phyloP scores from a whole-genome alignment of 2,888 invertebrate genomes.

The Noctuana brunneofusca region DNA sequence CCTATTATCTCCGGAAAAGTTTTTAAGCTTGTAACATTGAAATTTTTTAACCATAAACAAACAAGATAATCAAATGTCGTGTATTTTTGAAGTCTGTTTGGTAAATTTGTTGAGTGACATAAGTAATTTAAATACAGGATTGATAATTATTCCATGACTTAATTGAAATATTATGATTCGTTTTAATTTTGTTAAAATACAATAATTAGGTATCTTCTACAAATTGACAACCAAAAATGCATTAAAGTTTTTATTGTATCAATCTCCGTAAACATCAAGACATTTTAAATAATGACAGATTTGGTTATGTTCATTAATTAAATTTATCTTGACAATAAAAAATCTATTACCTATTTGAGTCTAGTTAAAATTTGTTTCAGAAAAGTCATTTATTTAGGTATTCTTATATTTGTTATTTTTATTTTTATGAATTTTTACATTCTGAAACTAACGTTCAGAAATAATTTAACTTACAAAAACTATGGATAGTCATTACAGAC shows the following conservation, averaged over 20 bases:
- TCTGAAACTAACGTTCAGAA: too few species aligned
- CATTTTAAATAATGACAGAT: not conserved
- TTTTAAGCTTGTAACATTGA: not conserved
- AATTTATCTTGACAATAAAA: too few species aligned
- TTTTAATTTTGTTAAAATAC: not conserved
- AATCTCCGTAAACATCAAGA: not conserved
- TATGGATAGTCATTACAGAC: too few species aligned
- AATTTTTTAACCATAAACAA: conserved; percentile 31
- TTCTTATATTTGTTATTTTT: too few species aligned
- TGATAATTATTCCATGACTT: not conserved
- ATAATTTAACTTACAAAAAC: too few species aligned
- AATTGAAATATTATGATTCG: not conserved
- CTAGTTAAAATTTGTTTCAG: too few species aligned
- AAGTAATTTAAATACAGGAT: not conserved
- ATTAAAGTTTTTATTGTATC: not conserved
- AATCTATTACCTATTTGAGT: too few species aligned
- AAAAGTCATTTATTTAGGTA: too few species aligned
- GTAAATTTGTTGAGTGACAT: not conserved
- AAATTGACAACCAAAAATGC: not conserved
- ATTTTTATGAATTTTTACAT: too few species aligned
- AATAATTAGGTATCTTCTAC: not conserved
- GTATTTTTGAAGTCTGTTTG: conserved; percentile 22
- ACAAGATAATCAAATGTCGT: conserved; percentile 28
- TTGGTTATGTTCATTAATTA: not conserved
- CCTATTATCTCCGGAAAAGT: not conserved